A percentile compares a stretch with the other conserved stretches of the same genome.
Conservation (phyloP, 2,113 vertebrate species). For the Pseudopodoces humilis region DNA sequence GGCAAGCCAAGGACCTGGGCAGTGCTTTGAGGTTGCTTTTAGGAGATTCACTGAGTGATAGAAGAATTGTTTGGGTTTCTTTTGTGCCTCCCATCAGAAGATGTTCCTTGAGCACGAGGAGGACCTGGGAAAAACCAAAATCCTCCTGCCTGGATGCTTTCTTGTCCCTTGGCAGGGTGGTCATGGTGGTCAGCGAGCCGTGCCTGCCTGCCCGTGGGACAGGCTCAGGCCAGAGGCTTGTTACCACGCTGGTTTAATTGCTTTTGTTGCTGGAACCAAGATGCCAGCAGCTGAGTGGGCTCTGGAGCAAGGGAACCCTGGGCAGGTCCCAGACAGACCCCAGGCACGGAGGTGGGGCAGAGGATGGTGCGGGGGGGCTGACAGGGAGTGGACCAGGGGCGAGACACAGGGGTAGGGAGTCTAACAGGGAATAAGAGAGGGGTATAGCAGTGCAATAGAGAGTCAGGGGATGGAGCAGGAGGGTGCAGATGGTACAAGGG, state of each 20-base stretch:
- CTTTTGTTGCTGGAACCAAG: neutral
- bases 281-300: neutral
- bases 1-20: neutral
- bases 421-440: neutral
- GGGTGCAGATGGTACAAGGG: no score
- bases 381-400: neutral
- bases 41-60: neutral
- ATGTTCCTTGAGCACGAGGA: neutral
- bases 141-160: neutral
- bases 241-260: neutral
- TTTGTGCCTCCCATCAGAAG: neutral
- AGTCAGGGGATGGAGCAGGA: neutral
- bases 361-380: neutral
- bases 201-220: fast-evolving
- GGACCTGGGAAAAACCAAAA: neutral
- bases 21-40: neutral
- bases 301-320: neutral
- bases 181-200: fast-evolving
- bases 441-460: neutral
- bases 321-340: no score
- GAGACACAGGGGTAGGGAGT: neutral
- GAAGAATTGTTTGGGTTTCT: neutral
- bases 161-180: neutral
- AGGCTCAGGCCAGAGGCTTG: fast-evolving
- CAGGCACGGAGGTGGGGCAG: neutral